Evolutionary conservation across 92 coral and sea anemone species (phyloP).

Genomic region (Bergia puertoricense): DNA sequence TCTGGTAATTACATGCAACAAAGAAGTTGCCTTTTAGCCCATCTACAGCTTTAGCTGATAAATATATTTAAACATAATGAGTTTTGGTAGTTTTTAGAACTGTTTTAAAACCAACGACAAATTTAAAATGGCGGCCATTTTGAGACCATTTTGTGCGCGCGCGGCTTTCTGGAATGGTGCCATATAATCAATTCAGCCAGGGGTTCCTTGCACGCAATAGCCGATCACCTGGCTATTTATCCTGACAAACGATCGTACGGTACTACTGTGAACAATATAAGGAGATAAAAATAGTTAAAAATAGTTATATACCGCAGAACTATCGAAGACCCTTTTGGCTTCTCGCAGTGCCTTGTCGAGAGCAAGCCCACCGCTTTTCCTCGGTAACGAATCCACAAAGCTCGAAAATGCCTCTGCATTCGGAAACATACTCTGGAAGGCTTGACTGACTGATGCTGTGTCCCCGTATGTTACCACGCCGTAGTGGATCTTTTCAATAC

Average conservation of each 20-base stretch:
- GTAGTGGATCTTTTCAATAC: constrained; percentile 38
- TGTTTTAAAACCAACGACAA: no score
- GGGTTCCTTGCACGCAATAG: no score
- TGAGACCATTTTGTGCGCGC: no score
- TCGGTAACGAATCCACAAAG: constrained; percentile 40
- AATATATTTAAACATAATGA: no score
- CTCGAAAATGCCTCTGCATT: background rate
- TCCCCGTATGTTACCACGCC: constrained; percentile 34
- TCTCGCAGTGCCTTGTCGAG: constrained; percentile 52
- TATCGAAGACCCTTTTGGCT: constrained; percentile 42
- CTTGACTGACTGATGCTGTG: constrained; percentile 18
- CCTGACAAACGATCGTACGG: background rate
- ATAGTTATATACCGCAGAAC: constrained; percentile 15
- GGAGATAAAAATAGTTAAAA: background rate
- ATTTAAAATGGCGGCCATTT: no score
- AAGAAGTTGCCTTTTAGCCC: no score
- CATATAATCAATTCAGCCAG: no score
- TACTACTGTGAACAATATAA: background rate
- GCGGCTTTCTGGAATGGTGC: no score
- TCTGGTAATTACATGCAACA: no score
- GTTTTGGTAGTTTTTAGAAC: no score
- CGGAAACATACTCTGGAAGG: background rate
- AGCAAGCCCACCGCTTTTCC: constrained; percentile 45
- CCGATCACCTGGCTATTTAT: background rate
- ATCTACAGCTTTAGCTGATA: no score